Percentiles rank a stretch among this genome's conserved stretches.
phyloP scores from a whole-genome alignment of 1,140 invertebrate genomes.

The Pemphigus obesinymphae region DNA sequence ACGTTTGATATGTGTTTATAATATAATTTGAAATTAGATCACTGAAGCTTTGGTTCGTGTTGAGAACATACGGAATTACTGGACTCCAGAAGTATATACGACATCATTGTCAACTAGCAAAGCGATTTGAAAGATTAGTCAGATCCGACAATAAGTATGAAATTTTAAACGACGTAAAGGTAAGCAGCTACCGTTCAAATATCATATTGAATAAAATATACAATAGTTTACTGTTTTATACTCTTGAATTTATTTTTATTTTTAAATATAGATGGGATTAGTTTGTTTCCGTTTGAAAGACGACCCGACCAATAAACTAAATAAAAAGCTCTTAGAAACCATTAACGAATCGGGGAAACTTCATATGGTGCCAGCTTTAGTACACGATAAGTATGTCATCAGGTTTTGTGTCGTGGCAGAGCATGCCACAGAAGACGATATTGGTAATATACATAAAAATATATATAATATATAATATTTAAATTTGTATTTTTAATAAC shows the following conservation, averaged over 20 bases:
- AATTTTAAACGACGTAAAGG: constrained; percentile 92
- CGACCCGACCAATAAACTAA: constrained; percentile 70
- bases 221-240: constrained; percentile 4
- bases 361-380: constrained; percentile 93
- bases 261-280: constrained; percentile 63
- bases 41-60: constrained; percentile 96
- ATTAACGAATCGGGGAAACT: constrained; percentile 95
- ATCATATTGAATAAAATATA: not conserved
- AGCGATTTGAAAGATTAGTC: constrained; percentile 83
- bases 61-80: constrained; percentile 87
- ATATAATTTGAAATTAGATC: too few species aligned
- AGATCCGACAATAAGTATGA: constrained; percentile 85
- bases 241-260: not conserved
- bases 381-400: constrained; percentile 88
- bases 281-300: constrained; percentile 83
- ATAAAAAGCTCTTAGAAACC: constrained; percentile 86
- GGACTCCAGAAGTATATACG: constrained; percentile 90
- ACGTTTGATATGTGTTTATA: constrained; percentile 39
- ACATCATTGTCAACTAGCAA: constrained; percentile 87
- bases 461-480: not conserved
- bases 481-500: too few species aligned
- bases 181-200: constrained; percentile 52
- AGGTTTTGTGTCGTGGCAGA: constrained; percentile 93
- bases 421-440: constrained; percentile 80
- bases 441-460: constrained; percentile 57